phyloP scores from a whole-genome alignment of 2,113 vertebrate species.

The Cygnus buccinator region DNA sequence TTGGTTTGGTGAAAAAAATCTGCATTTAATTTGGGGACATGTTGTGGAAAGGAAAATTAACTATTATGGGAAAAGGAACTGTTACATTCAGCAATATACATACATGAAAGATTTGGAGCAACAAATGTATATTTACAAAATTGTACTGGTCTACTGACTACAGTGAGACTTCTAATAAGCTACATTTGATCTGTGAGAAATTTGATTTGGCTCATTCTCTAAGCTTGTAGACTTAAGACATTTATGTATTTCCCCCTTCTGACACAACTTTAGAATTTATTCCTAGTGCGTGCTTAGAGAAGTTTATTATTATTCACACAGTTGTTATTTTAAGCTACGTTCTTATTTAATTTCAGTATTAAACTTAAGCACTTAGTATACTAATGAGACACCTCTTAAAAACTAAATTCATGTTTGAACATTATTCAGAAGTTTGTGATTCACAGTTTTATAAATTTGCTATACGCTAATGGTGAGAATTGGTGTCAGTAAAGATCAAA shows the following conservation, averaged over 20 bases:
- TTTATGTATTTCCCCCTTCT: background rate
- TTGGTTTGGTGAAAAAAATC: background rate
- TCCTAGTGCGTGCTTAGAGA: background rate
- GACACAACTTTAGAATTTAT: background rate
- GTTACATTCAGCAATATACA: background rate
- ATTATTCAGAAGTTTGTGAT: background rate
- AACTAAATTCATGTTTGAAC: background rate
- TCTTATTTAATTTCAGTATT: background rate
- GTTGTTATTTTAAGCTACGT: background rate
- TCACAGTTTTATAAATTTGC: background rate
- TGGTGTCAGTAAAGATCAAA: background rate
- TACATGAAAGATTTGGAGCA: background rate
- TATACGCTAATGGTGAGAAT: background rate
- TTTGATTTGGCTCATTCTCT: background rate
- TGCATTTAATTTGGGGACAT: background rate
- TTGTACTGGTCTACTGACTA: background rate
- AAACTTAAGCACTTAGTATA: background rate
- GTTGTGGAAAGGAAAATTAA: background rate
- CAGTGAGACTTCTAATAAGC: background rate
- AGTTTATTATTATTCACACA: background rate
- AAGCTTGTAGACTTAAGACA: background rate
- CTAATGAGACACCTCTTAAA: background rate
- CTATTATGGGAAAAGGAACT: background rate
- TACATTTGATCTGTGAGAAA: background rate
- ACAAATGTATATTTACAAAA: background rate